Evolutionary conservation across 2,797 vertebrate genomes (phyloP), one percentile per base, ranked within the genome.

Genomic region (Phyllotis vaccarum): DNA sequence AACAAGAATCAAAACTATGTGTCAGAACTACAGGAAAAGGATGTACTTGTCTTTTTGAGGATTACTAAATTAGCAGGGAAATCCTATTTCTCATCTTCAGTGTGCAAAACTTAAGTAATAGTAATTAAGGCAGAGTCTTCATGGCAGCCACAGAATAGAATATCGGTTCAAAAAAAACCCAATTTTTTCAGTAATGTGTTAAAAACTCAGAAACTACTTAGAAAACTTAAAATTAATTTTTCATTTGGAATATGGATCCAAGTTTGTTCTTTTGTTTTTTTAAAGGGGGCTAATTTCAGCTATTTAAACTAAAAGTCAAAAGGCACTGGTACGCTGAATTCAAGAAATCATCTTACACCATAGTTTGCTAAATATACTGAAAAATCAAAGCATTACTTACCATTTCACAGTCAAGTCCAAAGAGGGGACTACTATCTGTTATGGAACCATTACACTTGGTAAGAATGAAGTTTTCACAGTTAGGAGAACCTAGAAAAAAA

Each of bases 371-470:
- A 24, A 46, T 19, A 78, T 49, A 43, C 1, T 64, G 22, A 95
- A 96, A 94, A 76, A 91, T 29, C 49, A 90, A 54, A 75, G n/a
- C n/a, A 78, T 82, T 92, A 94, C 98, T 98, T 98, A 99, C 99
- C 99, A 99, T 99, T 98, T 99, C 99, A 98, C 99, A 99, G 94
- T 99, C 99, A 37, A 99, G 98, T 82, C 99, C 99, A 12, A 98
- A 99, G 92, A 99, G 98, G 37, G 99, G 99, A 94, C 99, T 99
- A 95, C 70, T 98, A 97, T 99, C 99, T 0, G 99, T 99, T 96
- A 99, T 97, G 3, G 75, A 87, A 90, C 98, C 98, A 78, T 93
- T 95, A 75, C 98, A 98, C 68, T 98, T 97, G 11, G 98, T 99
- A 90, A 97, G 96, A 54, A 99, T 83, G 93, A 98, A 99, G 3